A percentile compares a stretch with the other conserved stretches of the same genome.
phyloP scores from a whole-genome alignment of 2,113 vertebrate genomes.

The Thalassoma bifasciatum region DNA sequence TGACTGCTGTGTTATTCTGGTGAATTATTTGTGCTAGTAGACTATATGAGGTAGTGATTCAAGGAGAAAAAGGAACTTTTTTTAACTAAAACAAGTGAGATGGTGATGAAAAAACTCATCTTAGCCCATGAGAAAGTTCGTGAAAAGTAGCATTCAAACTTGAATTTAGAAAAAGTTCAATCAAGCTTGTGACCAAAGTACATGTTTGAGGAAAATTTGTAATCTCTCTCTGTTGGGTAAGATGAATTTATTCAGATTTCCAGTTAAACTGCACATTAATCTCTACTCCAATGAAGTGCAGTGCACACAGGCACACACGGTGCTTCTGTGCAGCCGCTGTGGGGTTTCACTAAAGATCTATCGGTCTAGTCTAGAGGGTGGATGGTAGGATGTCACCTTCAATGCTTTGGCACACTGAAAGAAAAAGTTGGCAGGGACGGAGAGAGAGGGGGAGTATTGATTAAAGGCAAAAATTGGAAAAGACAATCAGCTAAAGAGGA shows the following conservation, averaged over 20 bases:
- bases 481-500: constrained; percentile 22
- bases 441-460: constrained; percentile 53
- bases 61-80: background rate
- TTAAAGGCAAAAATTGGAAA: constrained; percentile 48
- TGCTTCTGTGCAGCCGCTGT: constrained; percentile 35
- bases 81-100: constrained; percentile 18
- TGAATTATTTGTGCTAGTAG: background rate
- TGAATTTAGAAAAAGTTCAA: background rate
- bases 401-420: constrained; percentile 70
- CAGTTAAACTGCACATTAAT: constrained; percentile 36
- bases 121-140: constrained; percentile 25
- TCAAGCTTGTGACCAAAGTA: too few relatives aligned
- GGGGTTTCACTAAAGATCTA: constrained; percentile 49
- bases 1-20: background rate
- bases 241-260: constrained; percentile 52
- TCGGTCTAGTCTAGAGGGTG: constrained; percentile 58
- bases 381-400: constrained; percentile 74
- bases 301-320: constrained; percentile 31
- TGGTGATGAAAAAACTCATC: constrained; percentile 54
- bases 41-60: background rate
- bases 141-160: background rate
- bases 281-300: constrained; percentile 39
- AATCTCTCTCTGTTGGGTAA: constrained; percentile 34
- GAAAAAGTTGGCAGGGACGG: constrained; percentile 57
- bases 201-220: background rate